A percentile compares a stretch with the other conserved stretches of the same genome.
Evolutionary conservation across 2,888 invertebrate genomes (phyloP).

Genomic region (Cheilosia urbana): DNA sequence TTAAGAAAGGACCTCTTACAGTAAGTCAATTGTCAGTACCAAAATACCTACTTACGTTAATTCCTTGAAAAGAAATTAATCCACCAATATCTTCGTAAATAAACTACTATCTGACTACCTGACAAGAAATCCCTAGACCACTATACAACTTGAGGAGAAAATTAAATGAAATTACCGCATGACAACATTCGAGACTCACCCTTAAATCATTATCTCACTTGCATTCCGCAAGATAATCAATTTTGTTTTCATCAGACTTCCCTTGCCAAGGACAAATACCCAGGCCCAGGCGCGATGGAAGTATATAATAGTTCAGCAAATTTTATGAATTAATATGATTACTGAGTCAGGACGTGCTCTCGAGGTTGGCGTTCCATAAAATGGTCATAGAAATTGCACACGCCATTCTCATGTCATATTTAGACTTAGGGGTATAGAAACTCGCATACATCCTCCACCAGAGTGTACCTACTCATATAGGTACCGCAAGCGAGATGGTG

Average conservation of each 20-base stretch:
- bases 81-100: neutral
- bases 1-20: too few species aligned
- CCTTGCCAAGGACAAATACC: neutral
- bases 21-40: too few species aligned
- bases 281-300: slow-evolving; percentile 21
- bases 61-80: neutral
- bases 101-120: neutral
- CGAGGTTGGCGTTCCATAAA: slow-evolving; percentile 48
- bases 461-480: neutral
- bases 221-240: slow-evolving; percentile 52
- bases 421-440: slow-evolving; percentile 8
- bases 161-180: slow-evolving; percentile 1
- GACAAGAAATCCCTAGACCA: neutral
- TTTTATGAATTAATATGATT: slow-evolving; percentile 70
- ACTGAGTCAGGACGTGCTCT: slow-evolving; percentile 60
- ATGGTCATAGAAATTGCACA: slow-evolving; percentile 56
- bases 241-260: slow-evolving; percentile 45
- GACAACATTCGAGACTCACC: slow-evolving; percentile 2
- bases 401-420: slow-evolving; percentile 41
- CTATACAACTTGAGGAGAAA: neutral
- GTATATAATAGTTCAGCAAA: slow-evolving; percentile 63
- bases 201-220: slow-evolving; percentile 17
- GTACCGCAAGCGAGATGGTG: slow-evolving; percentile 50
- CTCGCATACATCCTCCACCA: slow-evolving; percentile 13
- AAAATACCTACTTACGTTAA: too few species aligned